A percentile compares a stretch with the other conserved stretches of the same genome.
Conservation (phyloP, 2,113 vertebrate species). For the Cygnus buccinator region DNA sequence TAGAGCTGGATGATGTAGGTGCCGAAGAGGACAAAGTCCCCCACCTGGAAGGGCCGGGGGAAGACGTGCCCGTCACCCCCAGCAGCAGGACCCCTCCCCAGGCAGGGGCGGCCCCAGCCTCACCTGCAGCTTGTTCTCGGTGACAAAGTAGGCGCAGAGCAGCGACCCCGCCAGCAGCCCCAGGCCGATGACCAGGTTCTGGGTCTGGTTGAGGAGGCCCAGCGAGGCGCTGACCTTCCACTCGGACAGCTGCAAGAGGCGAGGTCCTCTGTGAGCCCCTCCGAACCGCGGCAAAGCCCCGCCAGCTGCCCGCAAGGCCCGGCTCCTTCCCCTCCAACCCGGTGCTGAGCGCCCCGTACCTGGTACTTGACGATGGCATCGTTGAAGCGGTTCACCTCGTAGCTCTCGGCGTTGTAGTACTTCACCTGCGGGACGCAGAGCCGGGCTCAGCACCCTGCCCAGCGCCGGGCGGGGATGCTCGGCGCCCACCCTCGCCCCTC, state of each 20-base stretch:
- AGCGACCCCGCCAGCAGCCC: conserved; percentile 92
- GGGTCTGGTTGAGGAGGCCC: conserved; percentile 93
- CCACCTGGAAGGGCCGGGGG: conserved; percentile 79
- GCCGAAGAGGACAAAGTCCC: conserved; percentile 94
- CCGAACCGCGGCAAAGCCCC: neutral
- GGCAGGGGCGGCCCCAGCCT: neutral
- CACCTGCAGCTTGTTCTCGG: conserved; percentile 88
- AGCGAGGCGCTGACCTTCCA: conserved; percentile 93
- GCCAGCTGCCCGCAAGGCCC: neutral
- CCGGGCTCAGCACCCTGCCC: neutral
- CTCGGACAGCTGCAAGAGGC: conserved; percentile 79
- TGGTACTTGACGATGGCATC: conserved; percentile 92
- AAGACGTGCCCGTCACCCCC: neutral
- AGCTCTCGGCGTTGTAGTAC: conserved; percentile 93
- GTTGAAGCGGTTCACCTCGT: conserved; percentile 89
- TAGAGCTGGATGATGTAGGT: conserved; percentile 98
- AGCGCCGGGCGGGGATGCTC: neutral
- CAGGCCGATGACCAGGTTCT: conserved; percentile 89
- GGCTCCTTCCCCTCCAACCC: neutral
- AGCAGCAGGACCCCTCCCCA: neutral
- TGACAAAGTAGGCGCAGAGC: conserved; percentile 94
- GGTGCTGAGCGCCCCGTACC: conserved; percentile 56
- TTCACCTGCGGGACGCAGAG: conserved; percentile 83
- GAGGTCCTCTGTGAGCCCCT: neutral
- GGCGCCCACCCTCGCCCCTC: no score